Base-by-base conservation (phyloP, 2,888 invertebrate species). In the Calliscelio sp. region DNA sequence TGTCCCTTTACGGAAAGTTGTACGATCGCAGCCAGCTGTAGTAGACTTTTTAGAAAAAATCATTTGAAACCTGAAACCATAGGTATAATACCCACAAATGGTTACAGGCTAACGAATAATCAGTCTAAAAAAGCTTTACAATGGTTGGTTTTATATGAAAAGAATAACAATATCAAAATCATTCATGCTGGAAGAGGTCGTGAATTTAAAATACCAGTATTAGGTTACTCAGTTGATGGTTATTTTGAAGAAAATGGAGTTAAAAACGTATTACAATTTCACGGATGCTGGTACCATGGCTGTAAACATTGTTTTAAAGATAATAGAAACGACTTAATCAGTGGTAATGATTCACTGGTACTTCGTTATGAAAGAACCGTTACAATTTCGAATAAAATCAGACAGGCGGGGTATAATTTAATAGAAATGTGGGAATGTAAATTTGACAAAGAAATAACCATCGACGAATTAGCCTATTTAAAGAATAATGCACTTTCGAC, bases 141-240 rank as follows among this genome's bases (percentile, higher is more conserved):
- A n/a, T 89, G 88, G 88, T 44, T 89, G 11, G 16, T 10, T 66
- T 16, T 66, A 8, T 51, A 25, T 32, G 49, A 66, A 68, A 20
- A 8, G 16, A 38, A 68, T 18, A 3, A 20, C 14, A n/a, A 35
- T 11, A 20, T 32, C 14, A 66, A 49, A 51, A 66, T 66, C 8
- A 35, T 66, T 0, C 63, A 78, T 41, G 66, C 73, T 0, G 66
- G 24, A 4, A 20, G 81, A 2, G 46, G 38, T 7, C 68, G 84
- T 0, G 81, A 85, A 59, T 44, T 61, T 38, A 32, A 35, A 22
- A 22, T 83, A 61, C 41, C 18, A 0, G n/a, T n/a, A n/a, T n/a
- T n/a, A n/a, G 74, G 78, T n/a, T 53, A 38, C 18, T 11, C 18
- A 14, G 66, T 70, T 38, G 70, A 70, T 18, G 38, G 41, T 53